Evolutionary conservation across 1,140 invertebrate species (phyloP), one percentile per base, ranked within the genome.

Genomic region (Drosophila paulistorum): DNA sequence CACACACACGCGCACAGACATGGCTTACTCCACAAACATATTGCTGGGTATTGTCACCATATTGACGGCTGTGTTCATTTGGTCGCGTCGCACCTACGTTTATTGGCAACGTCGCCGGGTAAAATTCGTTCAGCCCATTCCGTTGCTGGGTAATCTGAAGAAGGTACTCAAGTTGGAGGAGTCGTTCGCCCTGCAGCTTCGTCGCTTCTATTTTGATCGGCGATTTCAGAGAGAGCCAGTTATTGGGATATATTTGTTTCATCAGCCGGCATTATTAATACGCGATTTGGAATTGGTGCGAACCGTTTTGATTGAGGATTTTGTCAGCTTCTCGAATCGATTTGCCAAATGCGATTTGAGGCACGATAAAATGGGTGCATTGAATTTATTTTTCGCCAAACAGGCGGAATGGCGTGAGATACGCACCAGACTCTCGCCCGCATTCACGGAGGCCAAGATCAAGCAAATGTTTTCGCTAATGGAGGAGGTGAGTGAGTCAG

Each of bases 391-490:
- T 59, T 82, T 91, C 14, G 80, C 80, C 20, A 81, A 90, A 13
- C 86, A 92, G 65, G 80, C 87, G 0, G 74, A 90, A 48, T 95
- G 94, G 94, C 94, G 93, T 67, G 86, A 91, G 42, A 90, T 94
- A 7, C 87, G 94, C 11, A 92, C 92, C 1, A 92, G 93, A 42
- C 73, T 95, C 23, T 93, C 93, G 1, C 93, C 94, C 9, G 92
- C 93, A 9, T 94, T 95, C 54, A 93, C 94, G 0, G 92, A 93
- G 6, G 92, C 92, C 45, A 94, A 94, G 77, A 86, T 95, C 37
- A 94, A 93, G 74, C 92, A 91, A 64, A 94, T 94, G 93, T 94
- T 94, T 84, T 92, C 93, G 51, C 86, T 94, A 26, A 80, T 94
- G 78, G 87, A 77, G 64, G 93, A 94, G 85, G 70, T 92, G 77